phyloP scores from a whole-genome alignment of 2,797 vertebrate species.

The Diplodus sargus region DNA sequence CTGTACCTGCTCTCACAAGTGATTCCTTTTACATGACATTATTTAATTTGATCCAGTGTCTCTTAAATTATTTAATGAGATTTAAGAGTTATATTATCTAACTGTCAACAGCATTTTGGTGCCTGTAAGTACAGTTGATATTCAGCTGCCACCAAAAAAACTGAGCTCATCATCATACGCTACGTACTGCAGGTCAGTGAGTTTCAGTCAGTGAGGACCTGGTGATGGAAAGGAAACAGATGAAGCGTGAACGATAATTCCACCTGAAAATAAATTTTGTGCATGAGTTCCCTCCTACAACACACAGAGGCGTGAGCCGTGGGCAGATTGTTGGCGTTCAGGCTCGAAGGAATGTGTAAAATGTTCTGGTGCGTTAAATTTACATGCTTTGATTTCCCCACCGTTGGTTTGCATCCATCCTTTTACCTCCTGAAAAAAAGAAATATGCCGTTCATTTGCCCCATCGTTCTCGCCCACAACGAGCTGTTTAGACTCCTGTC shows the following conservation, averaged over 20 bases:
- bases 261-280: constrained; percentile 38
- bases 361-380: constrained; percentile 32
- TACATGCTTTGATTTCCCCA: constrained; percentile 46
- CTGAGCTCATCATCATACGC: neutral
- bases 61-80: too few relatives aligned
- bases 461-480: neutral
- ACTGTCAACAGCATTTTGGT: too few relatives aligned
- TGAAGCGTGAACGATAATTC: constrained; percentile 26
- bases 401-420: constrained; percentile 49
- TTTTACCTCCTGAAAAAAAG: constrained; percentile 29
- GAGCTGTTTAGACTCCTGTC: constrained; percentile 46
- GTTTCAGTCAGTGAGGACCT: neutral
- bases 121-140: too few relatives aligned
- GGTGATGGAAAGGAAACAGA: constrained; percentile 24
- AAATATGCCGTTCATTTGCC: constrained; percentile 10
- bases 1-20: too few relatives aligned
- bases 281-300: constrained; percentile 35
- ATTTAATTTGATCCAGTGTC: too few relatives aligned
- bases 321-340: neutral
- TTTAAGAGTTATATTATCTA: too few relatives aligned
- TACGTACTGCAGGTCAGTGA: constrained; percentile 1
- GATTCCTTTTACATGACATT: too few relatives aligned
- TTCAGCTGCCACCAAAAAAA: neutral
- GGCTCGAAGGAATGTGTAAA: constrained; percentile 33
- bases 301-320: neutral